Percentiles rank a stretch among this genome's conserved stretches.
phyloP scores from a whole-genome alignment of 2,113 vertebrate genomes.

The Mastomys natalensis region DNA sequence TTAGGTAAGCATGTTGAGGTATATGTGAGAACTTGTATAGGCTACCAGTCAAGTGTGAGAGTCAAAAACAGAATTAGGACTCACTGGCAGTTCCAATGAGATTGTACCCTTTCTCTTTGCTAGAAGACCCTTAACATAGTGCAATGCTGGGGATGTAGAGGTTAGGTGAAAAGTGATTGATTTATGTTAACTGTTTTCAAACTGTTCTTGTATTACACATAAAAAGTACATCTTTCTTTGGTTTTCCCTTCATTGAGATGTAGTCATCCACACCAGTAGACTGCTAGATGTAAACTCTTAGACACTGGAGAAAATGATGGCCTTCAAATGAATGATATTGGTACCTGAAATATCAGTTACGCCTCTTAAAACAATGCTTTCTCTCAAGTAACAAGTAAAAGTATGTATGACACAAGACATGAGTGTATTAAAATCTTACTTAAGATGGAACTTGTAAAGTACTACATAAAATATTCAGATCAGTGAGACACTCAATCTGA shows the following conservation, averaged over 20 bases:
- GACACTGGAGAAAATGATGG: not conserved
- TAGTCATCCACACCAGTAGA: slow-evolving; percentile 80
- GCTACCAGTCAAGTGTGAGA: not conserved
- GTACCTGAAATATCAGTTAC: not conserved
- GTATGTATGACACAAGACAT: slow-evolving; percentile 91
- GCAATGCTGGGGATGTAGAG: not conserved
- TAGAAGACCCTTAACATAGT: not conserved
- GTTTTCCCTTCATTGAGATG: slow-evolving; percentile 74
- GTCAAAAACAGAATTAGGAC: not conserved
- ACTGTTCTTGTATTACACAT: slow-evolving; percentile 80
- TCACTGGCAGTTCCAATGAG: not conserved
- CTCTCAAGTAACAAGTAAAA: slow-evolving; percentile 91
- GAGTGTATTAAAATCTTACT: slow-evolving; percentile 94
- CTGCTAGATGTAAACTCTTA: not conserved
- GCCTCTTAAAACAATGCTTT: slow-evolving; percentile 85
- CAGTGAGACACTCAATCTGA: slow-evolving; percentile 56
- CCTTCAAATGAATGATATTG: not conserved
- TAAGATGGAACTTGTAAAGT: slow-evolving; percentile 94
- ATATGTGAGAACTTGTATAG: not conserved
- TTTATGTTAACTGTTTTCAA: slow-evolving; percentile 88
- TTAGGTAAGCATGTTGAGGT: not conserved
- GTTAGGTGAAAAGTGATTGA: slow-evolving; percentile 58
- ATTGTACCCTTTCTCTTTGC: not conserved
- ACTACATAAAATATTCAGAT: slow-evolving; percentile 92
- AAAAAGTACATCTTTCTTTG: slow-evolving; percentile 80